Evolutionary conservation across 2,113 vertebrate species (phyloP).

Genomic region (Myrmecobius fasciatus): DNA sequence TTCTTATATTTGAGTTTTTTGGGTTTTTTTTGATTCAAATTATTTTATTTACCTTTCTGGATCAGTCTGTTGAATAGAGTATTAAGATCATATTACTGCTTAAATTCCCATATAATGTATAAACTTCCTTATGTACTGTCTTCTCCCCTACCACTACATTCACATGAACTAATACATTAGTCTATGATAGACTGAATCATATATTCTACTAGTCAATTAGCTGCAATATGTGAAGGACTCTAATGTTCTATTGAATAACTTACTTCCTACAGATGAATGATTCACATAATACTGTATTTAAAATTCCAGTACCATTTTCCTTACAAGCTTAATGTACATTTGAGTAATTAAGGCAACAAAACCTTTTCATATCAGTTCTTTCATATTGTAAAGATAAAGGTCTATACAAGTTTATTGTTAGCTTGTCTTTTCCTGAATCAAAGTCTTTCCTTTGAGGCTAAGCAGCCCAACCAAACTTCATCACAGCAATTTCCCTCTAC

Average conservation of each 20-base stretch:
- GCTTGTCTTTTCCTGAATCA: slow-evolving; percentile 48
- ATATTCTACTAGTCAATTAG: background rate
- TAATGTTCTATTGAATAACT: background rate
- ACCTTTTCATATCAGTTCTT: background rate
- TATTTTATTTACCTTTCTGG: background rate
- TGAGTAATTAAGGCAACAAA: slow-evolving; percentile 39
- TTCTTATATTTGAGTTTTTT: background rate
- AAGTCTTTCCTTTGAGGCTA: slow-evolving; percentile 41
- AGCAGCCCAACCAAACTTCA: slow-evolving; percentile 3
- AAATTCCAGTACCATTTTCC: slow-evolving; percentile 43
- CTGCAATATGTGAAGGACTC: background rate
- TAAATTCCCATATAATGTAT: background rate
- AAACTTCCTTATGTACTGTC: background rate
- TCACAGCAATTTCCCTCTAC: background rate
- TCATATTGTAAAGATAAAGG: background rate
- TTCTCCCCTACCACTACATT: background rate
- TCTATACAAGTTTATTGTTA: background rate
- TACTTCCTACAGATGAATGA: slow-evolving; percentile 64
- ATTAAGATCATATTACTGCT: background rate
- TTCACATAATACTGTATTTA: slow-evolving; percentile 38
- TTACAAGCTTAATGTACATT: slow-evolving; percentile 4
- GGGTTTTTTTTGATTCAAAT: background rate
- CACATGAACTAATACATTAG: background rate
- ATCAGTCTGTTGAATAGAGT: background rate
- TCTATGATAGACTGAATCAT: background rate